These are phyloP conservation scores for Drosophila melanogaster DNA, from an alignment of 1,140 invertebrate species.

Conservation along the genomic window Release_6_plus_ISO1_MT NT_033777.3:31621501-31622000, in stretches of 20 bases:
- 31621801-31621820: conserved; percentile 52
- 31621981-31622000: neutral
- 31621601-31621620: conserved; percentile 18
- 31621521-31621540: too few relatives aligned
- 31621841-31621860: conserved; percentile 82
- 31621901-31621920: conserved; percentile 81
- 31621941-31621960: conserved; percentile 24
- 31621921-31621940: conserved; percentile 65
- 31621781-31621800: conserved; percentile 69
- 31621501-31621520: neutral
- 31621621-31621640: conserved; percentile 27
- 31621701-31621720: conserved; percentile 45
- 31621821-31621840: conserved; percentile 46
- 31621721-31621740: conserved; percentile 69
- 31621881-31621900: conserved; percentile 83
- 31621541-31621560: too few relatives aligned
- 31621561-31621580: neutral
- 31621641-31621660: conserved; percentile 19
- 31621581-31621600: conserved; percentile 9
- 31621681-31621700: conserved; percentile 50
- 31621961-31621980: conserved; percentile 6
- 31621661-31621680: conserved; percentile 50
- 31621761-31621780: neutral
- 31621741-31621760: conserved; percentile 32
- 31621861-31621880: conserved; percentile 82